Percentiles rank a stretch among this genome's conserved stretches.
phyloP scores from a whole-genome alignment of 2,888 invertebrate genomes.

The Lapara coniferarum region DNA sequence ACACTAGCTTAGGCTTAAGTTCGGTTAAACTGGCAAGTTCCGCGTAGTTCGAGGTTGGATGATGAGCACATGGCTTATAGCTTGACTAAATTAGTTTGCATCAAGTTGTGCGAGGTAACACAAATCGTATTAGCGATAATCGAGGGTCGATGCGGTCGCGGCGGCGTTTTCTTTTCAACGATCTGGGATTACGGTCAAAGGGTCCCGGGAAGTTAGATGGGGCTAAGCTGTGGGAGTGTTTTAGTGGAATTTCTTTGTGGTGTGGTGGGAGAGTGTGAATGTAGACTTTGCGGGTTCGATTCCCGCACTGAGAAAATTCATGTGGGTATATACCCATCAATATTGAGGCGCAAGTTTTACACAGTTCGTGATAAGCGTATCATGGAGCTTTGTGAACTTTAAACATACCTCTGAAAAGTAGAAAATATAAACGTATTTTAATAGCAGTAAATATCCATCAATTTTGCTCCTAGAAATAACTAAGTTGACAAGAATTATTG shows the following conservation, averaged over 20 bases:
- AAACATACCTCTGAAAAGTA: no score
- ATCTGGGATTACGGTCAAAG: slow-evolving; percentile 9
- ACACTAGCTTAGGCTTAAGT: slow-evolving; percentile 12
- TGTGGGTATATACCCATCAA: no score
- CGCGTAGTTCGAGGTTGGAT: slow-evolving; percentile 5
- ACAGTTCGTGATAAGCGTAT: no score
- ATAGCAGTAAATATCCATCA: not conserved
- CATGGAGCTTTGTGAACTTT: no score
- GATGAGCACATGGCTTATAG: slow-evolving; percentile 36
- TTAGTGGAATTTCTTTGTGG: not conserved
- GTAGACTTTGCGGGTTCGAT: no score
- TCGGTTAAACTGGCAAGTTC: slow-evolving; percentile 17
- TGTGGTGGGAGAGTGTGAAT: not conserved
- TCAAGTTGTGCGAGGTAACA: slow-evolving; percentile 58
- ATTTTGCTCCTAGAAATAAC: not conserved
- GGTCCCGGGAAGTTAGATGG: not conserved
- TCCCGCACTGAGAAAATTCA: no score
- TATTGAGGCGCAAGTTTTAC: no score
- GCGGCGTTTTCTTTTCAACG: slow-evolving; percentile 26
- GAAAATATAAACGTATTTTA: not conserved
- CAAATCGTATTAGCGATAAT: slow-evolving; percentile 72
- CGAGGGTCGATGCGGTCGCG: slow-evolving; percentile 52
- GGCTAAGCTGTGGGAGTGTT: not conserved
- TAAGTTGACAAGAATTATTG: not conserved
- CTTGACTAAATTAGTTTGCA: slow-evolving; percentile 60